These are phyloP conservation scores for Eilema sororculum DNA, from an alignment of 2,888 invertebrate genomes.

Conservation along the genomic window DNA sequence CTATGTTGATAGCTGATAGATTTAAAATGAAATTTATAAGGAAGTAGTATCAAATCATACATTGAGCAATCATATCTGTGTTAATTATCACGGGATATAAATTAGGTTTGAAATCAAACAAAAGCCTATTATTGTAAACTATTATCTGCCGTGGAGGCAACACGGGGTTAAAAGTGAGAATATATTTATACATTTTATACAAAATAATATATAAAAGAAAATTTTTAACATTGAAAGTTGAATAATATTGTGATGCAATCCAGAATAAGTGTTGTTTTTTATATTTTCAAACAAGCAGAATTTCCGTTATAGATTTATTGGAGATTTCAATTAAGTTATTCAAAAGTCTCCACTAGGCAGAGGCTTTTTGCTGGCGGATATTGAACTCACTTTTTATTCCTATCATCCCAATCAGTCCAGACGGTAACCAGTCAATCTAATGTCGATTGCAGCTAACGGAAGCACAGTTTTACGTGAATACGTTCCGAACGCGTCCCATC, in stretches of 20 bases:
- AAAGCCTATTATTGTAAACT: no score
- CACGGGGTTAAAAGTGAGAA: no score
- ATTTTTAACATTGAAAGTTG: no score
- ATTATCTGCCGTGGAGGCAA: no score
- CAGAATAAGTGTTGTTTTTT: neutral
- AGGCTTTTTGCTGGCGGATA: conserved; percentile 39
- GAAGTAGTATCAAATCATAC: no score
- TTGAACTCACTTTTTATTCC: conserved; percentile 43
- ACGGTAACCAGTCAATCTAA: conserved; percentile 45
- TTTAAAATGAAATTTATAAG: no score
- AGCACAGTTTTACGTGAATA: conserved; percentile 20
- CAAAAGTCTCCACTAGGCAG: conserved; percentile 33
- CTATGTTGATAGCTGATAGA: no score
- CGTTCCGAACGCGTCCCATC: neutral
- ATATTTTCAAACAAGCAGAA: neutral
- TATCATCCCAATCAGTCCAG: conserved; percentile 40
- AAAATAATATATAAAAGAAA: no score
- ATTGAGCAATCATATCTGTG: no score
- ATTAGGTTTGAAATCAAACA: no score
- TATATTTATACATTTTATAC: no score
- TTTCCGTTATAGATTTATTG: conserved; percentile 7
- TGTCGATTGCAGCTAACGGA: conserved; percentile 39
- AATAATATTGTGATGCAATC: neutral
- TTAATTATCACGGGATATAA: no score
- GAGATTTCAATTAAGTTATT: conserved; percentile 35